Conservation (phyloP, 2,113 vertebrate species). For the Pseudopipra pipra region DNA sequence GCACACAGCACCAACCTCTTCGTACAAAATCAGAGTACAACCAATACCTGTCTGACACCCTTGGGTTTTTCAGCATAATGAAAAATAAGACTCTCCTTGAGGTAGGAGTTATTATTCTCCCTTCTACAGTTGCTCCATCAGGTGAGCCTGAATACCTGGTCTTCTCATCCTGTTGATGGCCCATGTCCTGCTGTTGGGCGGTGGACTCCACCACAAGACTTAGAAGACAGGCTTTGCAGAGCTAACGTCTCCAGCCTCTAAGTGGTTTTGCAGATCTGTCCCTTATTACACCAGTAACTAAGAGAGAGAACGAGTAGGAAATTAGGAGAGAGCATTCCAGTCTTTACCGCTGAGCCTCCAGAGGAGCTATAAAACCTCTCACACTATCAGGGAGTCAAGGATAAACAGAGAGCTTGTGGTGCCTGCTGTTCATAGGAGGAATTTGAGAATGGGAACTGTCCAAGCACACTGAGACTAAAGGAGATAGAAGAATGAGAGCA, state of each 20-base stretch:
- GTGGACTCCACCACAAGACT: background rate
- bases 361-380: slow-evolving; percentile 14
- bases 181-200: background rate
- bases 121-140: background rate
- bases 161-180: background rate
- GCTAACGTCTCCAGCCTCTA: background rate
- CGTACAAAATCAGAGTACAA: fast-evolving
- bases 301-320: background rate
- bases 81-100: background rate
- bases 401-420: background rate
- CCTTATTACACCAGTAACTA: background rate
- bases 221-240: background rate
- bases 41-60: background rate
- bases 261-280: background rate
- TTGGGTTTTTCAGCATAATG: background rate
- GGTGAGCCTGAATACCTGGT: background rate
- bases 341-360: slow-evolving; percentile 8
- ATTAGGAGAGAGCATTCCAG: background rate
- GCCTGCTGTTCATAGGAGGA: background rate
- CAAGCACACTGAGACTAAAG: background rate
- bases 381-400: background rate
- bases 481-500: background rate
- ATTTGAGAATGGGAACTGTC: background rate
- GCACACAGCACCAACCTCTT: background rate
- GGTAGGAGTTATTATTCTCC: background rate